Base-by-base conservation (phyloP, 2,888 invertebrate genomes). In the Acanthopleura granulata region DNA sequence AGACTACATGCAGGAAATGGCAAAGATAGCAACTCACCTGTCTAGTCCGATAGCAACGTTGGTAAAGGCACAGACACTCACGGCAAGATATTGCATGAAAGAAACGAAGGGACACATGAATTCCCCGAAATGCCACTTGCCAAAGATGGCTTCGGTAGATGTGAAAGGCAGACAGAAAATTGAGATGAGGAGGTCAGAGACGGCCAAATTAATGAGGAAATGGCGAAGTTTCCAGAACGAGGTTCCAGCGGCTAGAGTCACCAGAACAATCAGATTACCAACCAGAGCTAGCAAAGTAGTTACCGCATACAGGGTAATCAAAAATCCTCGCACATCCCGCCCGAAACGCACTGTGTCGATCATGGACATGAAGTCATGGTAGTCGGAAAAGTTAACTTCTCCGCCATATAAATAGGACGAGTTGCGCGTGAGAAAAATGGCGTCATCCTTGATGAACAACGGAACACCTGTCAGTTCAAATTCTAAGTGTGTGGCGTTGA, bases 201-300 rank as follows among this genome's bases (percentile, higher is more conserved):
- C 72, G 14, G 83, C 83, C 40, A 83, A 77, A 72, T 81, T 84
- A 27, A 80, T 94, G 88, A 96, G 95, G 89, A 96, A 96, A 66
- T 74, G 22, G 81, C 84, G 69, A 29, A 75, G 72, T 62, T 75
- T 70, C 69, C 69, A 27, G 25, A 72, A 72, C 22, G 78, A 51
- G 0, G 81, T 84, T 76, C 89, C 90, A 22, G 86, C 79, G 0
- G 85, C 79, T 9, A 90, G 82, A 0, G 90, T 89, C 27, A 86
- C 77, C 66, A 90, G 88, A 69, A 89, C 90, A 0, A 87, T 86
- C 6, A 87, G 76, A 76, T 90, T 90, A 11, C 89, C 90, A 11
- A 85, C 80, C 4, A 90, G 78, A 18, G 90, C 88, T 49, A 89
- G 78, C 12, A 86, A 78, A 14, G 90, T 88, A 0, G 90, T 89